Base-by-base conservation (phyloP, 2,888 invertebrate genomes). In the Plagiodera versicolora region DNA sequence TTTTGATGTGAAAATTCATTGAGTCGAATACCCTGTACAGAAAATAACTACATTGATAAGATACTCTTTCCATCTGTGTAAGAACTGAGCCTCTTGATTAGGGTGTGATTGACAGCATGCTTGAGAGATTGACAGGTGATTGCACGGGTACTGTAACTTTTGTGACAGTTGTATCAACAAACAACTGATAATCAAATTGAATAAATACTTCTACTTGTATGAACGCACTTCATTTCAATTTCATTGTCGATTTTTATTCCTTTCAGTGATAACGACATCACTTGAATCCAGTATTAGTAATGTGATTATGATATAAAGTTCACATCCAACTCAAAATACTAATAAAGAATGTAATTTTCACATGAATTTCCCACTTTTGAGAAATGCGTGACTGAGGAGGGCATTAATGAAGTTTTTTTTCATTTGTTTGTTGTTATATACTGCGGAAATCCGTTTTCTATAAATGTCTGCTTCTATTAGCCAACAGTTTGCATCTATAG, bases 401-500 rank as follows among this genome's bases (percentile, higher is more conserved):
- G 39, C 39, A 39, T 39, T 39, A 39, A n/a, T n/a, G n/a, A 32
- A 10, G 32, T 4, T 10, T n/a, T 39, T 39, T 59, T 60, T 57
- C 55, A 57, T 55, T 61, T 60, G 56, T 54, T 48, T 32, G 50
- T 45, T 49, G 47, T 16, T 9, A 53, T 61, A 55, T 46, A 24
- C 56, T 63, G 65, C 54, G 39, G 53, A 55, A 55, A 61, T 58
- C 63, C 67, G 70, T 71, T 73, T 75, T 72, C 71, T 75, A 75
- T 76, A 75, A 78, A 76, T 77, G 77, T 76, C 74, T 72, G 76
- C 77, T 77, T 77, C 72, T 74, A 74, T 75, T 77, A 75, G 75
- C 74, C 75, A 73, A 74, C 75, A 76, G 74, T 73, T 73, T 68
- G 73, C 74, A 71, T 73, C 74, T 72, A 74, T 75, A 76, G 73